phyloP scores from a whole-genome alignment of 2,888 invertebrate genomes.

The Yponomeuta evonymella region DNA sequence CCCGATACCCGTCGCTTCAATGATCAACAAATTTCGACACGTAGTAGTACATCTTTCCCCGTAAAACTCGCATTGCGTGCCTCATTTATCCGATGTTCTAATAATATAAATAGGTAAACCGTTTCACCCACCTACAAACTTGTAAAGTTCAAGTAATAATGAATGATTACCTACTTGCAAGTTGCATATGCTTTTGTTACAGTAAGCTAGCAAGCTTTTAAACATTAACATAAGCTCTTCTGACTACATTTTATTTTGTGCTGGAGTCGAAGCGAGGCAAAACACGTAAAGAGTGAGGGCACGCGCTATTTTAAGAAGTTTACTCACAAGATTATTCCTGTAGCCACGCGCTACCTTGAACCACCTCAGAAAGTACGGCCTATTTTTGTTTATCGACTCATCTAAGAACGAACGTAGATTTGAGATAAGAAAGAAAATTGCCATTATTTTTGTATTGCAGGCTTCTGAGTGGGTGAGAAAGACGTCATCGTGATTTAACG shows the following conservation, averaged over 20 bases:
- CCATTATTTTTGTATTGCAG: conserved; percentile 18
- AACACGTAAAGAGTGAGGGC: conserved; percentile 21
- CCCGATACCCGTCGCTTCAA: no score
- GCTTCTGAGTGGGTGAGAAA: conserved; percentile 21
- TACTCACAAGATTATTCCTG: conserved; percentile 61
- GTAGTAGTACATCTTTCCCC: no score
- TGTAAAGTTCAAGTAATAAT: no score
- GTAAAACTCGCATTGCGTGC: no score
- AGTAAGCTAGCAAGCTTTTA: no score
- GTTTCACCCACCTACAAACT: no score
- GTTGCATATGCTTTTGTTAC: no score
- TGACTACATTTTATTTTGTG: not conserved
- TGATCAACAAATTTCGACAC: no score
- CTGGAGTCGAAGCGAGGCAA: not conserved
- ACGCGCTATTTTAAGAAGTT: conserved; percentile 52
- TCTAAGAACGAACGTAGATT: conserved; percentile 32
- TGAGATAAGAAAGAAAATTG: conserved; percentile 34
- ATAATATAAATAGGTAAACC: no score
- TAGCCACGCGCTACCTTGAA: conserved; percentile 58
- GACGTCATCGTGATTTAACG: conserved; percentile 17
- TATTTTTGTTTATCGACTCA: conserved; percentile 58
- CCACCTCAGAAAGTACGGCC: conserved; percentile 40
- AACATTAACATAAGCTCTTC: no score
- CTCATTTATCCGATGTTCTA: no score
- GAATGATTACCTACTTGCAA: no score